These are phyloP conservation scores for Ceraclea dissimilis DNA, from an alignment of 2,888 invertebrate genomes.

Conservation along the genomic window DNA sequence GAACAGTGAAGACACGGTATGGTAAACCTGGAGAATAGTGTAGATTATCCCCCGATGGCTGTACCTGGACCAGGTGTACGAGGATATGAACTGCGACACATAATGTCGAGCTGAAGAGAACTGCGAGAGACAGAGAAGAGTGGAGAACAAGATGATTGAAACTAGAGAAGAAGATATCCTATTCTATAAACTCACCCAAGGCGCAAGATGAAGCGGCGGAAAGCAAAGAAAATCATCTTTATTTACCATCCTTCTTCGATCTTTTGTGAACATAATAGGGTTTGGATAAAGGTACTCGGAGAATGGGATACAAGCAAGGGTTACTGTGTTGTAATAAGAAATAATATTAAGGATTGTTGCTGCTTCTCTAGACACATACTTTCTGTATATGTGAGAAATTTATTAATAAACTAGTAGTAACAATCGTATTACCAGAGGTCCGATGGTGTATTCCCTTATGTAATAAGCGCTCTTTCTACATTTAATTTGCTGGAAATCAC, in stretches of 20 bases:
- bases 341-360: not conserved
- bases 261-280: conserved; percentile 14
- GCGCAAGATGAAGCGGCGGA: too few species aligned
- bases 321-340: not conserved
- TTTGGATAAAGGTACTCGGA: conserved; percentile 13
- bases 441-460: not conserved
- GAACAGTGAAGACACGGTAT: too few species aligned
- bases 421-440: not conserved
- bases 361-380: not conserved
- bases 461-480: not conserved
- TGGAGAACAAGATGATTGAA: too few species aligned
- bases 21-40: too few species aligned
- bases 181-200: too few species aligned
- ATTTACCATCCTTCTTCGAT: conserved; percentile 1
- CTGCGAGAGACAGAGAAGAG: too few species aligned
- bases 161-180: too few species aligned
- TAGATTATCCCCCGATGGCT: too few species aligned
- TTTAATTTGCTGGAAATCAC: not conserved
- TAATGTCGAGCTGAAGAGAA: too few species aligned
- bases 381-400: not conserved
- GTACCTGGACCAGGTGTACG: too few species aligned
- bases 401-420: not conserved
- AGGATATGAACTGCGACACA: too few species aligned
- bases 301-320: conserved; percentile 3
- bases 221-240: too few species aligned